Evolutionary conservation across 2,888 invertebrate genomes (phyloP).

Genomic region (Neria commutata): DNA sequence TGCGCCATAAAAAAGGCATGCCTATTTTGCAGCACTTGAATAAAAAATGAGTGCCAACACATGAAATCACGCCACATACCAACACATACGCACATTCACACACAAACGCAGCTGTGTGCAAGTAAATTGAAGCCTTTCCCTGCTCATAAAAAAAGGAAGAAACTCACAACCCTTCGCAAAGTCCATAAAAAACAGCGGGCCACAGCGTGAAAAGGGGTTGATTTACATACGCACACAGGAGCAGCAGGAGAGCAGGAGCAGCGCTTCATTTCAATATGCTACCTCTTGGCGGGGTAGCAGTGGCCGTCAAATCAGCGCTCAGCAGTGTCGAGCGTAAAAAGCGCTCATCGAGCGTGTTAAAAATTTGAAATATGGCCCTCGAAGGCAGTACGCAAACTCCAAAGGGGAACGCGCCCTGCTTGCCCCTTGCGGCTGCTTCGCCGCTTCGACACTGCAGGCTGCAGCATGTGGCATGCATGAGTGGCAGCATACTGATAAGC

Average conservation of each 20-base stretch:
- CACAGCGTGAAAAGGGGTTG: slow-evolving; percentile 47
- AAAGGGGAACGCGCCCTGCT: no score
- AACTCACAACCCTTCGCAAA: slow-evolving; percentile 31
- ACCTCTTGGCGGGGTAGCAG: slow-evolving; percentile 31
- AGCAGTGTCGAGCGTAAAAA: background rate
- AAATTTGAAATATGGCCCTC: background rate
- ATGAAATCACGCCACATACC: background rate
- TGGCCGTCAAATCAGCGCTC: slow-evolving; percentile 23
- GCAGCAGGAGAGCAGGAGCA: slow-evolving; percentile 14
- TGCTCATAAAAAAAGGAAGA: no score
- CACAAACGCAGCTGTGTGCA: background rate
- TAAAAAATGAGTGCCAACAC: slow-evolving; percentile 14
- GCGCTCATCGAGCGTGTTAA: background rate
- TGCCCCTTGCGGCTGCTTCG: no score
- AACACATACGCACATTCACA: slow-evolving; percentile 33
- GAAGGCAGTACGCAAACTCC: slow-evolving; percentile 13
- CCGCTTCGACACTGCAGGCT: no score
- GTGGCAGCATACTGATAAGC: background rate
- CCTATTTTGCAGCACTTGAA: background rate
- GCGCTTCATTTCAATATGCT: slow-evolving; percentile 52
- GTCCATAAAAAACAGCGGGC: slow-evolving; percentile 34
- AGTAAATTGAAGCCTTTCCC: slow-evolving; percentile 38
- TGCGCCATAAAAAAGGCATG: slow-evolving; percentile 25
- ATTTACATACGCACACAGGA: slow-evolving; percentile 47
- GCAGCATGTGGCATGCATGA: no score